phyloP scores from a whole-genome alignment of 1,140 invertebrate genomes.

The Trichoplusia ni region DNA sequence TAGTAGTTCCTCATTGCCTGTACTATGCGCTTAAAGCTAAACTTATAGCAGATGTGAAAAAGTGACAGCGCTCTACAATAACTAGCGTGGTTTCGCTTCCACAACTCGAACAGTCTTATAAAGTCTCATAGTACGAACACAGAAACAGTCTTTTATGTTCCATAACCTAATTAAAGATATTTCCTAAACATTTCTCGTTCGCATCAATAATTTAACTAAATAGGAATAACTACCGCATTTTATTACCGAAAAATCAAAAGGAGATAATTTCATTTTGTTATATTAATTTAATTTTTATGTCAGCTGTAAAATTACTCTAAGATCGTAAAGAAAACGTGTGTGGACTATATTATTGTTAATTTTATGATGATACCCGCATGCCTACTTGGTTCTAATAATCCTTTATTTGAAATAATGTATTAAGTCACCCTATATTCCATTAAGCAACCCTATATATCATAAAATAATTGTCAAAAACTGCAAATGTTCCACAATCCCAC shows the following conservation, averaged over 20 bases:
- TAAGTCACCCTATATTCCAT: background rate
- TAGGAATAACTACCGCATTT: background rate
- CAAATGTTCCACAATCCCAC: too few species aligned
- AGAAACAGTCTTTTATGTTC: too few species aligned
- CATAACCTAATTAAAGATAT: too few species aligned
- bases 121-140: too few species aligned
- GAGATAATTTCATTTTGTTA: background rate
- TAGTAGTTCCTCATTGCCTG: too few species aligned
- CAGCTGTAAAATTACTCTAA: constrained; percentile 57
- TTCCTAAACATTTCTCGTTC: too few species aligned
- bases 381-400: constrained; percentile 31
- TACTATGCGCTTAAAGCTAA: too few species aligned
- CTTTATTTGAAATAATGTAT: constrained; percentile 33
- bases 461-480: too few species aligned
- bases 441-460: background rate
- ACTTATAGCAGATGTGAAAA: too few species aligned
- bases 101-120: too few species aligned
- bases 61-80: too few species aligned
- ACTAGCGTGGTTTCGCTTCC: too few species aligned
- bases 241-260: constrained; percentile 8
- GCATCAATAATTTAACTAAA: background rate
- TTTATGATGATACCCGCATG: constrained; percentile 64
- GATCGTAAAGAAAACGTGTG: constrained; percentile 56
- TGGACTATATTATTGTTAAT: constrained; percentile 50
- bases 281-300: constrained; percentile 40